These are phyloP conservation scores for Sebastes steindachneri DNA, from an alignment of 2,797 vertebrate species.

Conservation along the genomic window DNA sequence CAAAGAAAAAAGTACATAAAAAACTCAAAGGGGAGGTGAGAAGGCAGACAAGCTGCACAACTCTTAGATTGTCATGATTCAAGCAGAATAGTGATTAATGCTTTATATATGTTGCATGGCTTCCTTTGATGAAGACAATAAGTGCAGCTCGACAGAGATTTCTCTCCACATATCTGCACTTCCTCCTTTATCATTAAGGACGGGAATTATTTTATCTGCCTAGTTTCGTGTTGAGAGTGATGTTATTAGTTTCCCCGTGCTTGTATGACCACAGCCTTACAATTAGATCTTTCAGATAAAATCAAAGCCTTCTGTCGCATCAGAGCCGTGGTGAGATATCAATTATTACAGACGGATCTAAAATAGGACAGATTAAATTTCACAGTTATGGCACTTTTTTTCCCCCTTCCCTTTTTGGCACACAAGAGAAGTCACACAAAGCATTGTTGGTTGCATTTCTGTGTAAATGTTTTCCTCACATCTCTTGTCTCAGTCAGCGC, in stretches of 20 bases:
- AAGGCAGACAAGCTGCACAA: background rate
- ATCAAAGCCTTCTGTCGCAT: slow-evolving; percentile 57
- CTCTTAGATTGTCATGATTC: slow-evolving; percentile 1
- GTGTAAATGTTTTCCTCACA: slow-evolving; percentile 28
- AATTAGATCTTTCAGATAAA: slow-evolving; percentile 67
- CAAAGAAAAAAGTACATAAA: background rate
- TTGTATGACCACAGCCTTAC: slow-evolving; percentile 59
- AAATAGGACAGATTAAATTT: slow-evolving; percentile 68
- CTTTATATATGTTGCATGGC: slow-evolving; percentile 8
- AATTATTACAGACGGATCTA: slow-evolving; percentile 62
- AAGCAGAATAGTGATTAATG: background rate
- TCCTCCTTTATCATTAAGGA: slow-evolving; percentile 35
- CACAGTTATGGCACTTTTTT: slow-evolving; percentile 44
- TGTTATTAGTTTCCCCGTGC: slow-evolving; percentile 51
- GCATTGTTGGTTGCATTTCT: slow-evolving; percentile 19
- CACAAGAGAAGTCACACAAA: slow-evolving; percentile 23
- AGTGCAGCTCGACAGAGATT: background rate
- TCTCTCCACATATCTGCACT: background rate
- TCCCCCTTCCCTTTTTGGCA: slow-evolving; percentile 1
- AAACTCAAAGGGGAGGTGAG: background rate
- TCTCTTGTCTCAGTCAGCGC: slow-evolving; percentile 27
- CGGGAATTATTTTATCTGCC: slow-evolving; percentile 41
- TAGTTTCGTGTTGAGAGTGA: slow-evolving; percentile 41
- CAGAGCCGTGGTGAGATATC: slow-evolving; percentile 52
- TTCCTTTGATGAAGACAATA: slow-evolving; percentile 33